phyloP scores from a whole-genome alignment of 2,888 invertebrate genomes.

The Ptychoptera albimana region DNA sequence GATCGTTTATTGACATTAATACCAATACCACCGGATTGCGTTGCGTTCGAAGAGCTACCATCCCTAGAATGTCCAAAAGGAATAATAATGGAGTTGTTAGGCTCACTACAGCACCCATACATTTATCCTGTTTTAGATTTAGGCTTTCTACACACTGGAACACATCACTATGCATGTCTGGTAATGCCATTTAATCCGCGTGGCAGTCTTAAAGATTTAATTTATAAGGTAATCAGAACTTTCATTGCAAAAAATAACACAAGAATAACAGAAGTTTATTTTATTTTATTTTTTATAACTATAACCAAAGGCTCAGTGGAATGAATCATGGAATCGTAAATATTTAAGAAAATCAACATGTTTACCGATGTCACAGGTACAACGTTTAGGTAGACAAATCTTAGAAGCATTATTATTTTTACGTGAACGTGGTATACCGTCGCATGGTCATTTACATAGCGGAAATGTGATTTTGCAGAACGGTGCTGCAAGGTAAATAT shows the following conservation, averaged over 20 bases:
- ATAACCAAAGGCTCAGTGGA: constrained; percentile 52
- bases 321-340: constrained; percentile 62
- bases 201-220: constrained; percentile 79
- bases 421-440: constrained; percentile 74
- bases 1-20: constrained; percentile 30
- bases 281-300: constrained; percentile 3
- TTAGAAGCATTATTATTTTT: constrained; percentile 74
- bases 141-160: constrained; percentile 45
- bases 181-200: constrained; percentile 70
- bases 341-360: constrained; percentile 53
- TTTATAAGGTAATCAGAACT: constrained; percentile 52
- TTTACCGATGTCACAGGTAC: constrained; percentile 62
- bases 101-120: constrained; percentile 81
- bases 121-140: constrained; percentile 80
- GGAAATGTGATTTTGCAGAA: constrained; percentile 87
- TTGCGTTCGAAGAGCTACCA: constrained; percentile 30
- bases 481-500: constrained; percentile 64
- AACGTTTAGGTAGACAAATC: constrained; percentile 74
- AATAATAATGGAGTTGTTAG: constrained; percentile 65
- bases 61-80: constrained; percentile 47
- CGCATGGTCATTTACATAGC: constrained; percentile 72
- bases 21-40: constrained; percentile 29
- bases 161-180: constrained; percentile 49
- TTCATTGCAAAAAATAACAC: constrained; percentile 6
- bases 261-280: constrained; percentile 3